Evolutionary conservation across 2,888 invertebrate species (phyloP).

Genomic region (Acholoe squamosa): DNA sequence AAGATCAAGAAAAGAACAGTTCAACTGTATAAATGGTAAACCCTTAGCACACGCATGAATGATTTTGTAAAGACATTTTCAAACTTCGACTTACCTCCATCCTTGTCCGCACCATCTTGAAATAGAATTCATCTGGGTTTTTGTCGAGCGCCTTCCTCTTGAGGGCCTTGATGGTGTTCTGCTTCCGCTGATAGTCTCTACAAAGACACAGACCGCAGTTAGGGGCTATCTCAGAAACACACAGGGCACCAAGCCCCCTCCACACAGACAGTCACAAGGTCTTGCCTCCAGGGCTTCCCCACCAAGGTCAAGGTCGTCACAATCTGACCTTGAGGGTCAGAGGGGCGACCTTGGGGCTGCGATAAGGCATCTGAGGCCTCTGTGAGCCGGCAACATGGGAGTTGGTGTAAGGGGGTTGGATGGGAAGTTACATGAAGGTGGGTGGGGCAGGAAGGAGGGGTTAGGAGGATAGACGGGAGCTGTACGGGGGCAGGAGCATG

Average conservation of each 20-base stretch:
- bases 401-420: not conserved
- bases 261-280: not conserved
- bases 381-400: not conserved
- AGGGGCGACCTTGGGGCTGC: slow-evolving; percentile 9
- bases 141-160: slow-evolving; percentile 93
- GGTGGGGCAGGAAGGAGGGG: not conserved
- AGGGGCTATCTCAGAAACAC: slow-evolving; percentile 20
- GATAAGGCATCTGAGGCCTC: slow-evolving; percentile 53
- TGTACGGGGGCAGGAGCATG: not conserved
- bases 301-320: slow-evolving; percentile 28
- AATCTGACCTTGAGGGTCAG: slow-evolving; percentile 45
- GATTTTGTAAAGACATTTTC: too few relatives aligned
- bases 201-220: slow-evolving; percentile 18
- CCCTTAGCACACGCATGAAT: too few relatives aligned
- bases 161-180: slow-evolving; percentile 91
- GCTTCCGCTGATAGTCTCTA: slow-evolving; percentile 86
- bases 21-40: too few relatives aligned
- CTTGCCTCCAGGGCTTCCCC: not conserved
- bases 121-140: slow-evolving; percentile 99
- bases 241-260: not conserved
- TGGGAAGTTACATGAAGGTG: too few relatives aligned
- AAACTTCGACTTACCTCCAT: slow-evolving; percentile 83
- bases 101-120: slow-evolving; percentile 96
- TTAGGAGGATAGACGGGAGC: not conserved
- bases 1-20: too few relatives aligned